Evolutionary conservation across 2,888 invertebrate genomes (phyloP).

Genomic region (Drosophila falleni): DNA sequence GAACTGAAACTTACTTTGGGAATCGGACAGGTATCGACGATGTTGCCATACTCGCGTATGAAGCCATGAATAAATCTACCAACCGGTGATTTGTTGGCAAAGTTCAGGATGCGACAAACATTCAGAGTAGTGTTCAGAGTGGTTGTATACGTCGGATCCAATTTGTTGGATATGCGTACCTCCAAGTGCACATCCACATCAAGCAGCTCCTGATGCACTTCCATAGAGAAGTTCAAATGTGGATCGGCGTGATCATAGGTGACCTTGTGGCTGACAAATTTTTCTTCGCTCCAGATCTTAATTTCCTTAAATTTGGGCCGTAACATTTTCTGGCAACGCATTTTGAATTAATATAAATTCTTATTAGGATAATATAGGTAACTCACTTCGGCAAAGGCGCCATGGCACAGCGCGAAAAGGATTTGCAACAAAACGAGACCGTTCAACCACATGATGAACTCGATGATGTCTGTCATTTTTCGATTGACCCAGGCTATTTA

Average conservation of each 20-base stretch:
- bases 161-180: conserved; percentile 68
- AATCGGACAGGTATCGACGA: conserved; percentile 80
- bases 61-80: conserved; percentile 74
- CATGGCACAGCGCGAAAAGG: conserved; percentile 50
- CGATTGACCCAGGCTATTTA: conserved; percentile 48
- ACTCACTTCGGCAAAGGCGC: conserved; percentile 70
- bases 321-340: conserved; percentile 77
- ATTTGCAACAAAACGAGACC: conserved; percentile 50
- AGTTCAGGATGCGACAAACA: conserved; percentile 76
- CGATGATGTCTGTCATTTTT: conserved; percentile 39
- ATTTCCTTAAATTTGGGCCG: conserved; percentile 81
- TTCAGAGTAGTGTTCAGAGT: conserved; percentile 78
- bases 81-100: conserved; percentile 76
- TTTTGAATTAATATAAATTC: background rate
- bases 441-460: conserved; percentile 53
- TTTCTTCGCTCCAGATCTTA: conserved; percentile 83
- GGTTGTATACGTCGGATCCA: conserved; percentile 71
- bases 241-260: conserved; percentile 79
- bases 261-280: conserved; percentile 71
- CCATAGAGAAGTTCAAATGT: conserved; percentile 80
- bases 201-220: conserved; percentile 76
- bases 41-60: conserved; percentile 76
- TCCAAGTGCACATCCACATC: conserved; percentile 78
- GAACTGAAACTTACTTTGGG: conserved; percentile 67
- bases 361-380: no score